These are phyloP conservation scores for Drosophila asahinai DNA, from an alignment of 1,140 invertebrate genomes.

Conservation along the genomic window DNA sequence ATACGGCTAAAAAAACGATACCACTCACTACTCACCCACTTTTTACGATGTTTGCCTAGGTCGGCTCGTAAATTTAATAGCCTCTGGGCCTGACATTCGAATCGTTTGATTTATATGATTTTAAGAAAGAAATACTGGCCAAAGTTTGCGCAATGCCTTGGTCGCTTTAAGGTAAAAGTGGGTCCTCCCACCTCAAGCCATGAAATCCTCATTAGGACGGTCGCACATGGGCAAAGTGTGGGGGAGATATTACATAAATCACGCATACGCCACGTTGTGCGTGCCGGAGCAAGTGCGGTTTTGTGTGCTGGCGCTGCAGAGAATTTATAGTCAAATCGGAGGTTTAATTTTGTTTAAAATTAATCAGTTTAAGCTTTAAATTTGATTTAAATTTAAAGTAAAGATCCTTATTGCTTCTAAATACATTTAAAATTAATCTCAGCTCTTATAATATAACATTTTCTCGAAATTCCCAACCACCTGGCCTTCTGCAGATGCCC, in stretches of 20 bases:
- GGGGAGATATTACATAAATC: conserved; percentile 48
- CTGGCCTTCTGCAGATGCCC: background rate
- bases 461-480: too few species aligned
- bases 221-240: conserved; percentile 14
- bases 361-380: too few species aligned
- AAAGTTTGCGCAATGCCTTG: conserved; percentile 11
- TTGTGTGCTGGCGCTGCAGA: background rate
- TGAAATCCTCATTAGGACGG: conserved; percentile 52
- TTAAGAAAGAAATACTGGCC: conserved; percentile 39
- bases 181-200: conserved; percentile 7
- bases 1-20: conserved; percentile 52
- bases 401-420: too few species aligned
- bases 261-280: conserved; percentile 63
- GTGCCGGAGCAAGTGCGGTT: conserved; percentile 21
- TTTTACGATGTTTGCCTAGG: conserved; percentile 15
- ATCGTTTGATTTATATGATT: conserved; percentile 60
- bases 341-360: too few species aligned
- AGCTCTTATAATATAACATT: too few species aligned
- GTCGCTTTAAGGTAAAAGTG: conserved; percentile 22
- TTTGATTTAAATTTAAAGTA: too few species aligned
- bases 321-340: conserved; percentile 1
- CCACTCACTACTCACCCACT: conserved; percentile 9
- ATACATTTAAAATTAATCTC: too few species aligned
- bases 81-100: conserved; percentile 46
- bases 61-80: conserved; percentile 68